Base-by-base conservation (phyloP, 2,797 vertebrate species). In the Clarias platycephalus region DNA sequence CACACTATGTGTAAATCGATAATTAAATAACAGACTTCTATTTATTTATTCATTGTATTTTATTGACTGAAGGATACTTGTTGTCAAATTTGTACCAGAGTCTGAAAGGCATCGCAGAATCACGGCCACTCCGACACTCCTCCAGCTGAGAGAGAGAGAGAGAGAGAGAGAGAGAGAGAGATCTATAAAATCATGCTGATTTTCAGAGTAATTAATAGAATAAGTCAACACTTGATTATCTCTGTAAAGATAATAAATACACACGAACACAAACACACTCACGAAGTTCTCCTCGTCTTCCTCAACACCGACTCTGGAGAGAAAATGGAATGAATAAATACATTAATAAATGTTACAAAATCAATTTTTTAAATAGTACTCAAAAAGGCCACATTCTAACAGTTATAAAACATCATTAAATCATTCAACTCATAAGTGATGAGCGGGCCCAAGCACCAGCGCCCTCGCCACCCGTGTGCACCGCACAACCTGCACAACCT, bases 81-180 rank as follows among this genome's bases (percentile, higher is more conserved):
- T 96, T 97, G 92, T 99, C 98, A 3, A 99, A 98, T 93, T 96
- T 99, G 91, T 99, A 97, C 98, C 98, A 99, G 86, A 99, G 95
- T 91, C 96, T 97, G 90, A 99, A 98, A 0, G 97, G 96, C 97
- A 98, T 98, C 78, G 98, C 97, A 0, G 97, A 98, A 82, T 98
- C 97, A 0, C 96, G 95, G 91, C 95, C 97, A 83, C 95, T 96
- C 89, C 95, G 96, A 86, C 95, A 93, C 0, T 92, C 97, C 82
- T 98, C 97, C 4, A 96, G 88, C 87, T 94, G 63, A 58, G 82
- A 89, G 60, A 86, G 15, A 37, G 67, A 37, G 34, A 22, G 20
- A 12, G 4, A 70, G 3, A n/a, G n/a, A n/a, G n/a, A n/a, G n/a
- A n/a, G n/a, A n/a, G n/a, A n/a, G n/a, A n/a, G n/a, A n/a, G n/a